Conservation (phyloP, 2,888 invertebrate species). For the Steinernema hermaphroditum region DNA sequence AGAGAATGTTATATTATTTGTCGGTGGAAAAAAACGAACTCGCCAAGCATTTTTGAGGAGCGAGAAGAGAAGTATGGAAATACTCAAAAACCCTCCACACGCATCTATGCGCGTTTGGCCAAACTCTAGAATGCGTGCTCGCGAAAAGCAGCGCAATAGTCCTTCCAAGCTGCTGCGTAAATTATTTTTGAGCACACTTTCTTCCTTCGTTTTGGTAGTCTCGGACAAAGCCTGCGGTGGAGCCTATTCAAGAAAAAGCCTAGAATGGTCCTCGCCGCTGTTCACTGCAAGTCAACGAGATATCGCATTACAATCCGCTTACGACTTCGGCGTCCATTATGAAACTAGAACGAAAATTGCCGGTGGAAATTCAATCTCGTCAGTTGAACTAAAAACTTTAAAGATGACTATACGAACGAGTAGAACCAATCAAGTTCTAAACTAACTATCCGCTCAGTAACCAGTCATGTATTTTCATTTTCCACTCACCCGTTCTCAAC, state of each 20-base stretch:
- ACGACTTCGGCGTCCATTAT: slow-evolving; percentile 19
- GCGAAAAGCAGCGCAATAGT: not conserved
- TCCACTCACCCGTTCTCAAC: not conserved
- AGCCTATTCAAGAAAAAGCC: not conserved
- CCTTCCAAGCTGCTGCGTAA: not conserved
- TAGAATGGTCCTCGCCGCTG: not conserved
- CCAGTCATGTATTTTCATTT: slow-evolving; percentile 1
- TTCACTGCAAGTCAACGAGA: not conserved
- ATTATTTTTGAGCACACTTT: slow-evolving; percentile 26
- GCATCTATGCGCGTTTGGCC: not conserved
- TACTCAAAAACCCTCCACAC: not conserved
- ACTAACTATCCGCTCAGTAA: not conserved
- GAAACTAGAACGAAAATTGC: not conserved
- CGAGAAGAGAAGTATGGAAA: not conserved
- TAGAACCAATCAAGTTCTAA: not conserved
- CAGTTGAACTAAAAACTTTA: slow-evolving; percentile 5
- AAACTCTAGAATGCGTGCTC: slow-evolving; percentile 7
- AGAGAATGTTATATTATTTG: too few relatives aligned
- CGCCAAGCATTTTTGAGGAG: too few relatives aligned
- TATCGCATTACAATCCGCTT: slow-evolving; percentile 29
- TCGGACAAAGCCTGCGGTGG: not conserved
- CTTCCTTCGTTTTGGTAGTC: not conserved
- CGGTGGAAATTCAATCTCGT: slow-evolving; percentile 26
- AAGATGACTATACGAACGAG: not conserved
- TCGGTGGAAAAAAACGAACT: too few relatives aligned